Evolutionary conservation across 2,113 vertebrate genomes (phyloP).

Genomic region (Oenanthe oenanthe): DNA sequence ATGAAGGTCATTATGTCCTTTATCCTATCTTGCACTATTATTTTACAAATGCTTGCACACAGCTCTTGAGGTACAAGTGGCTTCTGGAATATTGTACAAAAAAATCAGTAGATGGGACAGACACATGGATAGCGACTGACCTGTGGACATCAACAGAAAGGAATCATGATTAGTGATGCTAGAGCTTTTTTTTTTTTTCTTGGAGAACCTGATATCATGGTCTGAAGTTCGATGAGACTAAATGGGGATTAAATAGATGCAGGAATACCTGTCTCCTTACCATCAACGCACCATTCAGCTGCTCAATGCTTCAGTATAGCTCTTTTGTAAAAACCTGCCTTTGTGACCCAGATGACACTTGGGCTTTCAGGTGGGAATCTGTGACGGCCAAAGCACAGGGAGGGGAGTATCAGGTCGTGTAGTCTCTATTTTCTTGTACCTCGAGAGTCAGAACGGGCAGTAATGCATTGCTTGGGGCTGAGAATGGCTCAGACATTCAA

Average conservation of each 20-base stretch:
- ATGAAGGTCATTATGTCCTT: background rate
- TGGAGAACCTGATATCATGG: background rate
- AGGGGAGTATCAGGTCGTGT: background rate
- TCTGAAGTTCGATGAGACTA: background rate
- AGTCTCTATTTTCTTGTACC: background rate
- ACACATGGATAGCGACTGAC: fast-evolving
- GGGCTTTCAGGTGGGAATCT: background rate
- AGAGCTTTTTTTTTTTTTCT: background rate
- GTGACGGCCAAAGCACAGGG: background rate
- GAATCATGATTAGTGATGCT: background rate
- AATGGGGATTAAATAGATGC: background rate
- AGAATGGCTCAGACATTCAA: background rate
- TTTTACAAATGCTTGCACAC: background rate
- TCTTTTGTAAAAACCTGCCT: background rate
- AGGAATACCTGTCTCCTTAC: background rate
- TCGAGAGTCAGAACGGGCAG: background rate
- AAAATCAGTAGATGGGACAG: background rate
- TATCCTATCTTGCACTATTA: background rate
- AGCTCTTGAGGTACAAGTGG: background rate
- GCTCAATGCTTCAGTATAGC: background rate
- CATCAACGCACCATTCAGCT: fast-evolving
- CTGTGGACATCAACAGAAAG: background rate
- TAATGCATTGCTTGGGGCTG: background rate
- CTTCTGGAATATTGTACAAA: background rate
- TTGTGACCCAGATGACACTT: background rate